phyloP scores from a whole-genome alignment of 2,113 vertebrate species.

The Coracopsis vasa region DNA sequence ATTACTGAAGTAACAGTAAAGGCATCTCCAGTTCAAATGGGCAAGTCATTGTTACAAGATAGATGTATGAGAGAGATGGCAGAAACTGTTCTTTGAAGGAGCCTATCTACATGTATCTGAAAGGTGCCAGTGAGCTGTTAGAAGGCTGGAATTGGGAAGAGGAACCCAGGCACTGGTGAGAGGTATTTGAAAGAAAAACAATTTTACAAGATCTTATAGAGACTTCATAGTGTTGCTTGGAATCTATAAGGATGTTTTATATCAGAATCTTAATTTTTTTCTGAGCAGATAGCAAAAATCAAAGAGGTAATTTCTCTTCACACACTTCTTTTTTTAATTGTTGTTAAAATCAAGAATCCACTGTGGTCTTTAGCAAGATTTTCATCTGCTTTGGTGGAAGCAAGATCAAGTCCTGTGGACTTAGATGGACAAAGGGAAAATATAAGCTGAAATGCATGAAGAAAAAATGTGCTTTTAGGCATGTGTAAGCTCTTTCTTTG shows the following conservation, averaged over 20 bases:
- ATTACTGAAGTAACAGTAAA: not conserved
- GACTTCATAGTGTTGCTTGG: not conserved
- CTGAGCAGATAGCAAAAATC: not conserved
- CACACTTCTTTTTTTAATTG: not conserved
- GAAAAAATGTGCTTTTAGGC: not conserved
- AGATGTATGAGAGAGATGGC: not conserved
- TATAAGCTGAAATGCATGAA: not conserved
- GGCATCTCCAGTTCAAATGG: not conserved
- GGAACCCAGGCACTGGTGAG: not conserved
- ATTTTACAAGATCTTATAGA: not conserved
- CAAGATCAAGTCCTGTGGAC: not conserved
- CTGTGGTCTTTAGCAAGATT: not conserved
- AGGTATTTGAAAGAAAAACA: not conserved
- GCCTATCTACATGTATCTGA: not conserved
- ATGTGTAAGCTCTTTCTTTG: not conserved
- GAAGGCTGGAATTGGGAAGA: not conserved
- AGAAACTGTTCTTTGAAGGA: not conserved
- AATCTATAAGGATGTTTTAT: not conserved
- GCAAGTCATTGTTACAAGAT: not conserved
- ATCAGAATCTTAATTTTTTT: not conserved
- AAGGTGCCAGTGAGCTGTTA: not conserved
- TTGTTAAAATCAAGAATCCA: not conserved
- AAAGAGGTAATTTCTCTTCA: not conserved
- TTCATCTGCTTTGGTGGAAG: not conserved
- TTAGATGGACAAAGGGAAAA: not conserved